Conservation (phyloP, 2,113 vertebrate genomes). For the Cairina moschata region DNA sequence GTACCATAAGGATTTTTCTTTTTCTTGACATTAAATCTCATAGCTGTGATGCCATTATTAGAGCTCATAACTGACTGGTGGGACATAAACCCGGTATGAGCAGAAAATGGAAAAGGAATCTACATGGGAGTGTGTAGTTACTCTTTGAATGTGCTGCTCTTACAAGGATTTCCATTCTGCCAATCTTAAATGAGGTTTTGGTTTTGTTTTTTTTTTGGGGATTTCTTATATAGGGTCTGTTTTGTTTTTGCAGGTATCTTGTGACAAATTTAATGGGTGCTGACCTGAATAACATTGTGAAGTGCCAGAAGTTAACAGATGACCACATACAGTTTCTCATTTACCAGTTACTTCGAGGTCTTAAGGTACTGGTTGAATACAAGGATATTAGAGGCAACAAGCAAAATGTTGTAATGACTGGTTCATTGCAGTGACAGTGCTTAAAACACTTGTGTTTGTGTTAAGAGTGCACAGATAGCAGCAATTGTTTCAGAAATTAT, state of each 20-base stretch:
- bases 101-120: background rate
- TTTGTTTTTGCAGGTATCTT: conserved; percentile 84
- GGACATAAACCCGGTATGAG: background rate
- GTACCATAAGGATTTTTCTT: background rate
- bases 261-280: conserved; percentile 98
- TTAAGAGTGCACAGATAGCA: background rate
- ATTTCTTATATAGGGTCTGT: background rate
- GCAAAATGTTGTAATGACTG: background rate
- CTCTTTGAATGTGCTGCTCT: background rate
- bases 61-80: background rate
- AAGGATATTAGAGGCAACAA: background rate
- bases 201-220: background rate
- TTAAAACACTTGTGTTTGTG: background rate
- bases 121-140: background rate
- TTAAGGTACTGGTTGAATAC: conserved; percentile 84
- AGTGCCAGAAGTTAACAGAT: conserved; percentile 95
- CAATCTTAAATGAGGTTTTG: background rate
- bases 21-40: background rate
- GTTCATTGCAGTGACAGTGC: background rate
- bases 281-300: conserved; percentile 97
- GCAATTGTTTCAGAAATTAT: background rate
- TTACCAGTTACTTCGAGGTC: conserved; percentile 95
- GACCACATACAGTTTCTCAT: conserved; percentile 98
- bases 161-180: background rate
- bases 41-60: background rate